These are phyloP conservation scores for Hippocampus kuda DNA, from an alignment of 2,797 vertebrate species.

Conservation along the genomic window DNA sequence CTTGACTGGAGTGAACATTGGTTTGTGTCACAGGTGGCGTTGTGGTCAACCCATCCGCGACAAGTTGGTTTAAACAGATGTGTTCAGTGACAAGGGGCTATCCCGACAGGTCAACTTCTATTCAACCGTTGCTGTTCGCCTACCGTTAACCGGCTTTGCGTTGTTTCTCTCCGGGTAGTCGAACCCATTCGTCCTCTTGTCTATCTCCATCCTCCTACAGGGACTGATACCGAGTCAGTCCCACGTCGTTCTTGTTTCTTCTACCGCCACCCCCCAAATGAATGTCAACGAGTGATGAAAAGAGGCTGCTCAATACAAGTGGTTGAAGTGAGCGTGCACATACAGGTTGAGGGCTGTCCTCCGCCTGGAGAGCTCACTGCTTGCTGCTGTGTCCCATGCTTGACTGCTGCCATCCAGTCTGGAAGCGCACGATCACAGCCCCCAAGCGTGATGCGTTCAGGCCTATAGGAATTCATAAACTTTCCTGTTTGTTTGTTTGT, in stretches of 20 bases:
- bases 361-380: constrained; percentile 28
- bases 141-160: constrained; percentile 61
- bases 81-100: neutral
- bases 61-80: neutral
- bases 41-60: neutral
- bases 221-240: constrained; percentile 37
- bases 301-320: neutral
- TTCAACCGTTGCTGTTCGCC: constrained; percentile 3
- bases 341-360: constrained; percentile 23
- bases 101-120: neutral
- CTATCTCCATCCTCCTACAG: constrained; percentile 67
- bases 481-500: neutral
- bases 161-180: constrained; percentile 62
- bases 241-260: constrained; percentile 19
- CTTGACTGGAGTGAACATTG: neutral
- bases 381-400: constrained; percentile 50
- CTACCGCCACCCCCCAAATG: neutral
- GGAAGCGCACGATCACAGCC: constrained; percentile 43
- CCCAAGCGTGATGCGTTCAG: constrained; percentile 41
- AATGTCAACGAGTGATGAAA: neutral
- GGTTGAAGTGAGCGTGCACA: neutral
- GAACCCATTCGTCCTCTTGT: constrained; percentile 65
- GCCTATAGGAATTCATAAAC: neutral
- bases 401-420: constrained; percentile 33
- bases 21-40: neutral